phyloP scores from a whole-genome alignment of 2,113 vertebrate genomes.

The Galbula dea region DNA sequence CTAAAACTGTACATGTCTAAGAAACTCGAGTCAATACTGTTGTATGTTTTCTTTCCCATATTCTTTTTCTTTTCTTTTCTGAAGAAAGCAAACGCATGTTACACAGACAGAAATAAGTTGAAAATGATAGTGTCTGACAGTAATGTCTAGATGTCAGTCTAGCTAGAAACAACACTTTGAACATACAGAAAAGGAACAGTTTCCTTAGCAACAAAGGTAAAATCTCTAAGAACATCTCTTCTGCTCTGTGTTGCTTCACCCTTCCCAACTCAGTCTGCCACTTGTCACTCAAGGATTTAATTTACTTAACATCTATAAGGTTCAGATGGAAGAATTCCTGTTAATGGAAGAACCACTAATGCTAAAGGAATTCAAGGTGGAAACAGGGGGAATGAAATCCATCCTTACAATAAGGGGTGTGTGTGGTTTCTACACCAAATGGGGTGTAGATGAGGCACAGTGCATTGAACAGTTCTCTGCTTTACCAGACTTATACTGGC shows the following conservation, averaged over 20 bases:
- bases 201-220: conserved; percentile 38
- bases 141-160: conserved; percentile 6
- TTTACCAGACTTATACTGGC: neutral
- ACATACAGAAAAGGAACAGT: conserved; percentile 31
- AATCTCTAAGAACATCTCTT: neutral
- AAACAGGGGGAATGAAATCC: neutral
- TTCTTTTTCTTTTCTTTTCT: neutral
- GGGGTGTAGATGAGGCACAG: neutral
- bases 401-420: neutral
- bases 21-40: neutral
- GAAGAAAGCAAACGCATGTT: neutral
- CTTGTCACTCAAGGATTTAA: neutral
- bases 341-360: neutral
- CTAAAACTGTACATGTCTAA: neutral
- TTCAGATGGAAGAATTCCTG: neutral
- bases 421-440: neutral
- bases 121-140: neutral
- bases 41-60: neutral
- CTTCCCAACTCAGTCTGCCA: conserved; percentile 4
- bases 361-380: neutral
- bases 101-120: neutral
- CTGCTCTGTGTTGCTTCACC: neutral
- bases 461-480: neutral
- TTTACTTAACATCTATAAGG: neutral
- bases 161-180: neutral